Percentiles rank a stretch among this genome's conserved stretches.
Conservation (phyloP, 2,113 vertebrate species). For the Brienomyrus longianalis region DNA sequence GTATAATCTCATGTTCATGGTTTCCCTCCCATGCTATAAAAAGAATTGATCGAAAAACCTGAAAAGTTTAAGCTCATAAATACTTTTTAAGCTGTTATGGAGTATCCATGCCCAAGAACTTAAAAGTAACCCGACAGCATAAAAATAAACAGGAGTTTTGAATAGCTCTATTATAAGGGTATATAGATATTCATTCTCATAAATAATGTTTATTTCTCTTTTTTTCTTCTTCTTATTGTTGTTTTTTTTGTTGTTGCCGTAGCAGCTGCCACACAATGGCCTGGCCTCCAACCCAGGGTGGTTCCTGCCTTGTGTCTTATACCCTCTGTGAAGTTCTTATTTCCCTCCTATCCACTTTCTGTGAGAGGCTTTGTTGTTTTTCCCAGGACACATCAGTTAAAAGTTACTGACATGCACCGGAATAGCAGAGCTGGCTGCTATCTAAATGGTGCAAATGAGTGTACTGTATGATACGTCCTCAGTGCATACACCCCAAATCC, state of each 20-base stretch:
- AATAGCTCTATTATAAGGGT: neutral
- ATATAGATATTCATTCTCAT: neutral
- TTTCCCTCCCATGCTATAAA: neutral
- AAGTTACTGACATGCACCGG: slow-evolving; percentile 7
- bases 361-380: neutral
- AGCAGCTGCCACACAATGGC: neutral
- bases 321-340: neutral
- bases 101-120: neutral
- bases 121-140: neutral
- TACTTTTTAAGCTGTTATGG: neutral
- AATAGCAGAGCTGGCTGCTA: neutral
- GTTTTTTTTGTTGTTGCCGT: neutral
- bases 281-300: neutral
- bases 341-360: neutral
- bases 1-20: neutral
- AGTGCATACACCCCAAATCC: neutral
- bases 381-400: slow-evolving; percentile 3
- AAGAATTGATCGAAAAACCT: slow-evolving; percentile 5
- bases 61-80: slow-evolving; percentile 10
- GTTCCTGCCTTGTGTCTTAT: neutral
- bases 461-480: neutral
- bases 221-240: neutral
- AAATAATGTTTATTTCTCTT: neutral
- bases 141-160: neutral
- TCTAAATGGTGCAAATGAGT: slow-evolving; percentile 14